These are phyloP conservation scores for Bufo gargarizans DNA, from an alignment of 2,113 vertebrate genomes.

Conservation along the genomic window DNA sequence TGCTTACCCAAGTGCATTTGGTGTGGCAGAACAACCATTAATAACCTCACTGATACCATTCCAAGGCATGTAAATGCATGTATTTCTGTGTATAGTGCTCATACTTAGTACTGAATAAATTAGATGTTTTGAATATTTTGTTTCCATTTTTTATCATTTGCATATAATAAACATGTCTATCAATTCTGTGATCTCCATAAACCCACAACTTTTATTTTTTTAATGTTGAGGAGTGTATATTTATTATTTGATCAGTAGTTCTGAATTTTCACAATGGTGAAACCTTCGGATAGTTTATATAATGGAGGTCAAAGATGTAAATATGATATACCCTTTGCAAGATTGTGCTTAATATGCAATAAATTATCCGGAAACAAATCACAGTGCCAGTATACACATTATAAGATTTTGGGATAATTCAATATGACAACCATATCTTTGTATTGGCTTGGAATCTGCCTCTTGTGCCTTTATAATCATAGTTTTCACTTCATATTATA, in stretches of 20 bases:
- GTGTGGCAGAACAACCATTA: too few species aligned
- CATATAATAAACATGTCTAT: too few species aligned
- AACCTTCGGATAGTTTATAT: slow-evolving; percentile 17
- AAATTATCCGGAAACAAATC: slow-evolving; percentile 34
- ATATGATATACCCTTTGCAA: slow-evolving; percentile 50
- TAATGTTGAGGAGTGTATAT: neutral
- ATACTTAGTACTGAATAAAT: too few species aligned
- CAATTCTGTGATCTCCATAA: neutral
- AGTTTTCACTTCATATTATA: slow-evolving; percentile 21
- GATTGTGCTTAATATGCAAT: slow-evolving; percentile 38
- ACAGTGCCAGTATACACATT: slow-evolving; percentile 40
- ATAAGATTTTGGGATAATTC: slow-evolving; percentile 42
- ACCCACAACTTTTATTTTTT: neutral
- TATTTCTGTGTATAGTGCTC: too few species aligned
- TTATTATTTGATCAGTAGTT: neutral
- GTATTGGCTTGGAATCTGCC: slow-evolving; percentile 40
- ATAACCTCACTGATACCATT: too few species aligned
- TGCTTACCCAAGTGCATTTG: too few species aligned
- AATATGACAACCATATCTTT: slow-evolving; percentile 40
- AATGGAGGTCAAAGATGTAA: slow-evolving; percentile 23
- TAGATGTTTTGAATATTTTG: too few species aligned
- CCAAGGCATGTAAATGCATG: too few species aligned
- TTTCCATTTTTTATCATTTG: too few species aligned
- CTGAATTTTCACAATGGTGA: neutral
- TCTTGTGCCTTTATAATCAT: slow-evolving; percentile 19